Evolutionary conservation across 2,888 invertebrate species (phyloP).

Genomic region (Mimachlamys varia): DNA sequence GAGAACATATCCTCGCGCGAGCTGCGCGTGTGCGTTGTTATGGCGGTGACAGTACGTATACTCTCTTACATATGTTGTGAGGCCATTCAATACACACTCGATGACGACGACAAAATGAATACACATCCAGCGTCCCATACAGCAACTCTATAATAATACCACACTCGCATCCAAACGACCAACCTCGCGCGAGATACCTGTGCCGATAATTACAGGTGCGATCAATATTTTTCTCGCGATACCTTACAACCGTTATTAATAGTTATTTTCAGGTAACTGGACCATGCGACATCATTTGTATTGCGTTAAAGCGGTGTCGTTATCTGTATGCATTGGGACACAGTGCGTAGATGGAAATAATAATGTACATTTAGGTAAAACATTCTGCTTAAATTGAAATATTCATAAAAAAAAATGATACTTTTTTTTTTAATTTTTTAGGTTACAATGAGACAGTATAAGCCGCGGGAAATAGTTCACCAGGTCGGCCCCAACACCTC

Average conservation of each 20-base stretch:
- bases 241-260: constrained; percentile 20
- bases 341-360: background rate
- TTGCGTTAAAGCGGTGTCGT: background rate
- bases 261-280: constrained; percentile 20
- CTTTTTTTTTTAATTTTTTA: no score
- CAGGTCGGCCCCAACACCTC: no score
- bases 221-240: constrained; percentile 27
- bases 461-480: no score
- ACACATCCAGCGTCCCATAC: background rate
- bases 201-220: background rate
- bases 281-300: constrained; percentile 9
- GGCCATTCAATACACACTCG: background rate
- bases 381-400: no score
- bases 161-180: background rate
- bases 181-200: background rate
- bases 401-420: no score
- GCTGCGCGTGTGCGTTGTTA: background rate
- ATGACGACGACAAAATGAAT: background rate
- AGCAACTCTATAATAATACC: background rate
- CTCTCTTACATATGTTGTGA: background rate
- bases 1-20: background rate
- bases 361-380: background rate
- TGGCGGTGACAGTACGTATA: background rate
- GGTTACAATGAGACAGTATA: no score
- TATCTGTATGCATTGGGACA: background rate